Base-by-base conservation (phyloP, 2,888 invertebrate genomes). In the Mythimna impura region DNA sequence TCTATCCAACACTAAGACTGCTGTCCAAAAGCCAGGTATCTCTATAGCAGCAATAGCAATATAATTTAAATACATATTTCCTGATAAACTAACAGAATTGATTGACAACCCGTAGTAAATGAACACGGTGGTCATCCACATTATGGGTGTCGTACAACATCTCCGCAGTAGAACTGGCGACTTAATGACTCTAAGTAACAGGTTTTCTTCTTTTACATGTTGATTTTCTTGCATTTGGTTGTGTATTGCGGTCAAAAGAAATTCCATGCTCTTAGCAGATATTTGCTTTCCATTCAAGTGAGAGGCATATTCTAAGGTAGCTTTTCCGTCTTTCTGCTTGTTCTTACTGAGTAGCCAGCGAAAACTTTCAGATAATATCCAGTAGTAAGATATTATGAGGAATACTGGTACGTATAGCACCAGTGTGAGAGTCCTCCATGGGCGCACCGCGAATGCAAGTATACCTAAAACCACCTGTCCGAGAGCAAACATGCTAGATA, bases 81-180 rank as follows among this genome's bases (percentile, higher is more conserved):
- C 98, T 60, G 97, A 97, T 77, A 98, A 93, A 61, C 97, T 96
- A 8, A 98, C 98, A 0, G 98, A 97, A 92, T 98, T 98, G 67
- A 98, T 95, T 20, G 98, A 98, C 73, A 98, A 93, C 0, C 98
- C 98, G 86, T 98, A 98, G 91, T 98, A 98, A 65, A 98, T 97
- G 80, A 98, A 97, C 0, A 98, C 97, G 82, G 97, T 98, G 2
- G 98, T 97, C 63, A 98, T 97, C 98, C 98, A 98, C 91, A 98
- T 97, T 76, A 98, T 95, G n/a, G 97, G 97, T 73, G 98, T 98
- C 57, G 97, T 97, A 58, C 97, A 91, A 85, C 97, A 95, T 79
- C 97, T 94, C n/a, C 97, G 91, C 25, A 97, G 88, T 73, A 97
- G 91, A 60, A 95, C 93, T 3, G 94, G 94, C 0, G 97, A 97